Evolutionary conservation across 2,113 vertebrate species (phyloP).

Genomic region (Anser brachyrhynchus): DNA sequence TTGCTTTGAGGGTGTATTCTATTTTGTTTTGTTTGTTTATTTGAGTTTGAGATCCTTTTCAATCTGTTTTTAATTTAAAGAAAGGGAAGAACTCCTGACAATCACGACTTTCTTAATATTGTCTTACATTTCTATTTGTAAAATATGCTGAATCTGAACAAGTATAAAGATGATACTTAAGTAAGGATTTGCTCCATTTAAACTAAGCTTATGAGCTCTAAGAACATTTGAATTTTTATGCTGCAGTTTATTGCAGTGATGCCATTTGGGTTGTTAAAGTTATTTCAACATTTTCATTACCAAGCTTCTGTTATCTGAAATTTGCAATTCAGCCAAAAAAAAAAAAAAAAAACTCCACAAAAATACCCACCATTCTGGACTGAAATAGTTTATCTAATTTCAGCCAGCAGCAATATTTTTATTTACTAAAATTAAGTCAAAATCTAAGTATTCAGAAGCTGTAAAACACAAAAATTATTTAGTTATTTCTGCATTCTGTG

Average conservation of each 20-base stretch:
- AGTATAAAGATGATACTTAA: constrained; percentile 14
- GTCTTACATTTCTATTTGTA: neutral
- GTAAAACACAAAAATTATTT: neutral
- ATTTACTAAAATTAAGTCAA: neutral
- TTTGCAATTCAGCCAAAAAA: constrained; percentile 12
- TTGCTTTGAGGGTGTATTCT: neutral
- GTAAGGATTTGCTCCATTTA: constrained; percentile 33
- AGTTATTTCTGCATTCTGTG: neutral
- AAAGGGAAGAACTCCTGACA: neutral
- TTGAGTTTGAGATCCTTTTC: neutral
- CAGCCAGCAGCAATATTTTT: neutral
- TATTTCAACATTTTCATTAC: constrained; percentile 39
- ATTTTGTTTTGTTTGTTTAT: neutral
- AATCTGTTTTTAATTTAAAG: neutral
- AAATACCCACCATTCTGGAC: neutral
- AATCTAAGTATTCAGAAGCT: neutral
- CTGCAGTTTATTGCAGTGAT: neutral
- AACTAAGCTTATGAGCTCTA: neutral
- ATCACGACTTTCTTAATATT: neutral
- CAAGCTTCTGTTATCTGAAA: neutral
- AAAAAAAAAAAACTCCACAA: neutral
- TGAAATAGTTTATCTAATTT: neutral
- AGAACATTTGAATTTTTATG: constrained; percentile 10
- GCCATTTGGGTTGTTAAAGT: constrained; percentile 35
- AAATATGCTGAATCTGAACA: neutral